phyloP scores from a whole-genome alignment of 2,888 invertebrate genomes.

The Tiliacea citrago region DNA sequence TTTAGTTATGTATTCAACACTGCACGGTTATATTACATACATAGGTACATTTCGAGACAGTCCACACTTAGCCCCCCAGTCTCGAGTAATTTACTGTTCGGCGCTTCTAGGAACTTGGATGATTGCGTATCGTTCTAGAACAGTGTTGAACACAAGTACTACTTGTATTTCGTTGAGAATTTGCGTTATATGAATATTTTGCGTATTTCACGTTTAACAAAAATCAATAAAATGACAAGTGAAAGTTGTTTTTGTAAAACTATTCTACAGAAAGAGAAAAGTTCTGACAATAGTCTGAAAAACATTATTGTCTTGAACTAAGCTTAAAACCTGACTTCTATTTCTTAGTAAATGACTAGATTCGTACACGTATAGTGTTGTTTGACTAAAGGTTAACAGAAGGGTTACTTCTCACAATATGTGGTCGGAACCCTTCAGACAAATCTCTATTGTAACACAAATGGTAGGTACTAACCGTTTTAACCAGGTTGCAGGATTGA shows the following conservation, averaged over 20 bases:
- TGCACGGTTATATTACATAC: neutral
- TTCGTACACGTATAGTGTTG: neutral
- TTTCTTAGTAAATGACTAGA: constrained; percentile 20
- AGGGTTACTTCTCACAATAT: neutral
- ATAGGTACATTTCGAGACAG: neutral
- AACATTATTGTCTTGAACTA: constrained; percentile 7
- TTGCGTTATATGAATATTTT: neutral
- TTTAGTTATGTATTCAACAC: neutral
- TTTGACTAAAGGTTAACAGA: constrained; percentile 10
- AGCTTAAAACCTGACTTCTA: constrained; percentile 28
- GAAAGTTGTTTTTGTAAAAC: constrained; percentile 22
- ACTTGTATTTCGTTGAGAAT: neutral
- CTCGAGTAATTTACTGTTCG: constrained; percentile 12
- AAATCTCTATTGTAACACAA: neutral
- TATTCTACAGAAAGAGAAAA: constrained; percentile 20
- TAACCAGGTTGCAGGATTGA: neutral
- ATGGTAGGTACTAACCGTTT: neutral
- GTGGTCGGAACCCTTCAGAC: no score
- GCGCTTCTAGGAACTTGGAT: constrained; percentile 27
- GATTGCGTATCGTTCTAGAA: constrained; percentile 22
- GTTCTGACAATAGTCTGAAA: constrained; percentile 22
- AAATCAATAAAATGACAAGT: constrained; percentile 21
- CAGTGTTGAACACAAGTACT: constrained; percentile 9
- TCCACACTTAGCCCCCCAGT: neutral
- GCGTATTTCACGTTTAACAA: neutral